Base-by-base conservation (phyloP, 2,797 vertebrate genomes). In the Toxotes lorentzi region DNA sequence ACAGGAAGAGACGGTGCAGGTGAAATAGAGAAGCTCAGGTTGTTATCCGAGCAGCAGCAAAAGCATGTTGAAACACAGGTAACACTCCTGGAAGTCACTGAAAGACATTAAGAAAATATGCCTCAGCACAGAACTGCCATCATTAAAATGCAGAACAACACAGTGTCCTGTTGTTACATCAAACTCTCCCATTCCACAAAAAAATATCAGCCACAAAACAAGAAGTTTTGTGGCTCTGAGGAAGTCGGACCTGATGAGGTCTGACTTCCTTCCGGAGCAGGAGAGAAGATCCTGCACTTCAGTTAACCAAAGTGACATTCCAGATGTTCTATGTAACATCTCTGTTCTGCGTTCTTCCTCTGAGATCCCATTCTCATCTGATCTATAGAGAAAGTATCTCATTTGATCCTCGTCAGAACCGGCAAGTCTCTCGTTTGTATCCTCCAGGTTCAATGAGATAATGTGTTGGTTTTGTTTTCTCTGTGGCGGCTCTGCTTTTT, bases 11-110 rank as follows among this genome's bases (percentile, higher is more conserved):
- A 27, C 51, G 0, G n/a, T 5, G 12, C 63, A 54, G 56, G 27
- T 40, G 34, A 24, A 35, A 35, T 8, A 5, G 3, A 43, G 64
- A 47, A 16, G 57, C 34, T 78, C 8, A 7, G 19, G 23, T 4
- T 35, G 48, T 61, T 51, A 16, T 35, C 24, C 3, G 2, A 7
- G 30, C 23, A 2, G 12, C 35, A 34, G 56, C 24, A 5, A 1
- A n/a, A 63, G 69, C 72, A 7, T 41, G 79, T 71, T 24, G 8
- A 32, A 72, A 73, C 81, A 30, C 53, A 60, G 45, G 10, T 19
- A 7, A 56, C 4, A 8, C 38, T 24, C 45, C 32, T 45, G 35
- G 65, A 35, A 43, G 57, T 40, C 62, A 50, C 66, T 23, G 34
- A 60, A 30, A 0, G 21, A 38, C 16, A 0, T 62, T 4, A 13